A percentile compares a stretch with the other conserved stretches of the same genome.
Conservation (phyloP, 2,113 vertebrate species). For the Pagrus major region DNA sequence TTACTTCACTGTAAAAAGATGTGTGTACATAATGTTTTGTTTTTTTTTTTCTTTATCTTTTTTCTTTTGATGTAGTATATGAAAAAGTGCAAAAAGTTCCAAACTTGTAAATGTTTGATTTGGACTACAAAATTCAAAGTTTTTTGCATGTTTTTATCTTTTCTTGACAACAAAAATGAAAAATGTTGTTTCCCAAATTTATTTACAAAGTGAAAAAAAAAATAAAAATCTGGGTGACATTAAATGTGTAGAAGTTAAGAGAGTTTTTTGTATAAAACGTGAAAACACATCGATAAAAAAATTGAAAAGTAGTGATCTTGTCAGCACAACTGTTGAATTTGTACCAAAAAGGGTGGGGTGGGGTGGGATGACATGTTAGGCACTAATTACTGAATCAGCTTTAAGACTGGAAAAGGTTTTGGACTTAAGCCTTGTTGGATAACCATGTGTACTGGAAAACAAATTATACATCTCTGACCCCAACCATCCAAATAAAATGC, state of each 20-base stretch:
- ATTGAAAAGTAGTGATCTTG: constrained; percentile 82
- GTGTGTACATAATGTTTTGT: constrained; percentile 98
- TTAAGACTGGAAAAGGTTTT: constrained; percentile 92
- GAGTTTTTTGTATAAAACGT: constrained; percentile 80
- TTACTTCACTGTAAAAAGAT: constrained; percentile 97
- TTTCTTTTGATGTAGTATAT: constrained; percentile 93
- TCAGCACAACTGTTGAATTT: constrained; percentile 99
- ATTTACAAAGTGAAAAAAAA: constrained; percentile 88
- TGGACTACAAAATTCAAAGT: constrained; percentile 92
- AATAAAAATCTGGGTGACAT: constrained; percentile 92
- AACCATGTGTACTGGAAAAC: constrained; percentile 95
- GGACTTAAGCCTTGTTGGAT: constrained; percentile 94
- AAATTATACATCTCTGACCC: constrained; percentile 97
- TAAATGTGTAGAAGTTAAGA: constrained; percentile 90
- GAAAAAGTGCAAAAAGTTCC: constrained; percentile 93
- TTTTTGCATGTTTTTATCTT: constrained; percentile 99
- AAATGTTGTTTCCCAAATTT: constrained; percentile 96
- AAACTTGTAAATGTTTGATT: constrained; percentile 98
- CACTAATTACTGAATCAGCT: constrained; percentile 90
- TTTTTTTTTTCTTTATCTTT: constrained; percentile 76
- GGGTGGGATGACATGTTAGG: constrained; percentile 82
- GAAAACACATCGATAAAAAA: constrained; percentile 57
- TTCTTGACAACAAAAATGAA: constrained; percentile 85
- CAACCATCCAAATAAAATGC: constrained; percentile 99
- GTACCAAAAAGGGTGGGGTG: constrained; percentile 92